Evolutionary conservation across 2,113 vertebrate species (phyloP), one percentile per base, ranked within the genome.

Genomic region (Salvelinus alpinus): DNA sequence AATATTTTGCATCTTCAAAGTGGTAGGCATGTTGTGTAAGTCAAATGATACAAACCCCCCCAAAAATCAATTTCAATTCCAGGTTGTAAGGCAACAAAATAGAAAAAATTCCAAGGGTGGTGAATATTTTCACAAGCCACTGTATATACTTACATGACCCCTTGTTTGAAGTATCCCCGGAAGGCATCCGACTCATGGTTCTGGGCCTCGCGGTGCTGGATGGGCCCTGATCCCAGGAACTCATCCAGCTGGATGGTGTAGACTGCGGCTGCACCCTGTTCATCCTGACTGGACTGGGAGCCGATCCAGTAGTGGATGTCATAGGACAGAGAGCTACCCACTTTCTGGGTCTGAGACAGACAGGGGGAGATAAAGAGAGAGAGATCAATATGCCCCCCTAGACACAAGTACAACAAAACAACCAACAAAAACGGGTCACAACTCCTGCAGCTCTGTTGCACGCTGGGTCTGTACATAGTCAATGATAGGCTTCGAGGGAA

Each of bases 221-320:
- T 87, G 0, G 96, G 95, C 60, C 86, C 62, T 4, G 92, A 94
- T 0, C 96, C 95, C 78, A 97, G 82, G 80, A 90, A 94, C 13
- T 96, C 95, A 0, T 97, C 96, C 24, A 97, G 92, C 82, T 97
- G 96, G 0, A 92, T 84, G 31, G 94, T 92, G 73, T 96, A 97
- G 77, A 97, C 88, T 27, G 95, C 96, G 0, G 95, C 95, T 0
- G 94, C 94, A 5, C 94, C 94, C 88, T 97, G 96, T 74, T 97
- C 96, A 0, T 97, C 96, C 82, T 91, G 92, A 18, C 91, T 89
- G 20, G 96, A 95, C 81, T 91, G 66, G 0, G 90, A 92, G n/a
- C 96, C 96, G 0, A 97, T 93, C 96, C 96, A 97, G 90, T 92
- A 96, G 86, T 97, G 96, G 73, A 97, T 92, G 44, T 95, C 81